Evolutionary conservation across 2,797 vertebrate species (phyloP), one percentile per base, ranked within the genome.

Genomic region (Hypotaenidia philippensis): DNA sequence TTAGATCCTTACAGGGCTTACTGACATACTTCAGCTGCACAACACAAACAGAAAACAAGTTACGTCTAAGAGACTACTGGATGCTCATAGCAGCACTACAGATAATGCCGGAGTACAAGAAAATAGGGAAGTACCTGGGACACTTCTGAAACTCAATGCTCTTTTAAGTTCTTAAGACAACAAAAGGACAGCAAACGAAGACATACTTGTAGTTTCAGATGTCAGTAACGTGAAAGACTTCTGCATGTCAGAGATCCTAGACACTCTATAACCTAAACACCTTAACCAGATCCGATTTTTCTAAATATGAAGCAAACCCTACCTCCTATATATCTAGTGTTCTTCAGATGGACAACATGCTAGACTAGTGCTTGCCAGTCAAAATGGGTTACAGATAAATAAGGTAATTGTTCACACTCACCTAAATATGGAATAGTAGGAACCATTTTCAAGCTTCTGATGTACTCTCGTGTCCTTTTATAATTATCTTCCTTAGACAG

Each of bases 401-500:
- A 75, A 87, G 56, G 12, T 13, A 69, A 52, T 23, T 72, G 53
- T 27, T 93, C 81, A 78, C 61, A 97, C 98, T 97, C 97, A 99
- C 99, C 99, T 71, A 99, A 98, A 94, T 99, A 99, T 7, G 99
- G 99, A 95, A 99, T 99, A 63, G 98, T 98, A 87, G 99, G 99
- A 59, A 98, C 99, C 99, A 99, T 99, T 98, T 99, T 99, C 89
- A 99, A 97, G 89, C 99, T 99, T 91, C 98, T 98, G 94, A 99
- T 99, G 89, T 99, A 99, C 50, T 99, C 99, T 69, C 99, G 98
- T 96, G 99, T 99, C 85, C 99, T 98, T 81, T 98, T 99, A 95
- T 99, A 99, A 95, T 99, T 99, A 96, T 99, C 99, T 91, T 99
- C 99, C 87, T 99, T 99, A 27, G 99, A 99, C 31, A 99, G 98